A percentile compares a stretch with the other conserved stretches of the same genome.
These are phyloP conservation scores for Muscina levida DNA, from an alignment of 2,888 invertebrate species.

Conservation along the genomic window DNA sequence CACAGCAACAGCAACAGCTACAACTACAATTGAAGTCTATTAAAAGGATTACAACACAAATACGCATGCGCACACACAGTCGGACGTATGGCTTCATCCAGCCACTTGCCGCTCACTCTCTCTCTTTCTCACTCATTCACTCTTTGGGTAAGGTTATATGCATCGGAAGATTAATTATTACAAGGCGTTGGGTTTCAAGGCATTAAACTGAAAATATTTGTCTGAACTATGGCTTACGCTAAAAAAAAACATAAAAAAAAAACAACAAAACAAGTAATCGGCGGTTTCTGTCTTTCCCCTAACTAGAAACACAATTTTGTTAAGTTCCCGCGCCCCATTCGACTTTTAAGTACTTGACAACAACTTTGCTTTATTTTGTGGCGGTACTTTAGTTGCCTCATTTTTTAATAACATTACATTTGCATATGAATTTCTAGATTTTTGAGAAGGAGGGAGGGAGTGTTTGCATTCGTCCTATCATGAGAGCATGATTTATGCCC, in stretches of 20 bases:
- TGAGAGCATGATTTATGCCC: conserved; percentile 55
- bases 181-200: conserved; percentile 55
- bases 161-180: conserved; percentile 53
- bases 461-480: conserved; percentile 7
- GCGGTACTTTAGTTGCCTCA: conserved; percentile 4
- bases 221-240: not conserved
- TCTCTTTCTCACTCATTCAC: no score
- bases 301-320: not conserved
- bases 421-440: conserved; percentile 37
- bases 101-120: not conserved
- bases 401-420: conserved; percentile 55
- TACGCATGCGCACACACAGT: conserved; percentile 20
- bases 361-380: conserved; percentile 4
- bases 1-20: not conserved
- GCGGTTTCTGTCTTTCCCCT: not conserved
- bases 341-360: not conserved
- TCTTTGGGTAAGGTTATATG: not conserved
- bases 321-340: not conserved
- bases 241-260: no score
- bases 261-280: no score
- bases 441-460: conserved; percentile 6
- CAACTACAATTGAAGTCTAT: conserved; percentile 23
- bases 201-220: conserved; percentile 45
- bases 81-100: conserved; percentile 31
- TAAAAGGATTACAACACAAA: conserved; percentile 48